Conservation (phyloP, 1,140 invertebrate genomes). For the Zaprionus tsacasi region DNA sequence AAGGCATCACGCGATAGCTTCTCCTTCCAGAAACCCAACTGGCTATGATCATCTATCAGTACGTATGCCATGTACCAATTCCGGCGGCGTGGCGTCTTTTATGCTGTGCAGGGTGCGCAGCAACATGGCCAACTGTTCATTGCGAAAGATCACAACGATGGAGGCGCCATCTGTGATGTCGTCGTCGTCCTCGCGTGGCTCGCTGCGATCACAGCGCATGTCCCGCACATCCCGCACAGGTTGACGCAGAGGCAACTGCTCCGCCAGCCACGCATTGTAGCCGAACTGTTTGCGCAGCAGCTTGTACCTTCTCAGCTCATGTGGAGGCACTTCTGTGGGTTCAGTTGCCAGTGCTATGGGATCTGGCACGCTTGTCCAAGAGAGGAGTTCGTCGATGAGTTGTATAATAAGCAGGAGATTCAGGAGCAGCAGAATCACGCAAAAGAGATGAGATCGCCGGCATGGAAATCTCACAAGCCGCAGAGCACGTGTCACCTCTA, state of each 20-base stretch:
- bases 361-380: background rate
- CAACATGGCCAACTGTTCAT: slow-evolving; percentile 94
- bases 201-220: slow-evolving; percentile 11
- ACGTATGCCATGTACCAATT: slow-evolving; percentile 94
- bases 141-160: slow-evolving; percentile 96
- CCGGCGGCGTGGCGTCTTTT: slow-evolving; percentile 83
- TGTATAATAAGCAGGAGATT: no score
- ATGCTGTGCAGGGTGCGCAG: slow-evolving; percentile 93
- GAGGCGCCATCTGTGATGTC: background rate
- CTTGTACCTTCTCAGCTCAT: background rate
- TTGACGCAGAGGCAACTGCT: background rate
- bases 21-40: slow-evolving; percentile 81
- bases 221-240: slow-evolving; percentile 18
- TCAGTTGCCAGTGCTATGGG: rapidly evolving
- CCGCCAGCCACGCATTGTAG: slow-evolving; percentile 1
- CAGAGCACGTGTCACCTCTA: background rate
- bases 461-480: background rate
- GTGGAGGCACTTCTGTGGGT: background rate
- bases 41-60: slow-evolving; percentile 94
- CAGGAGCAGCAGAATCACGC: no score
- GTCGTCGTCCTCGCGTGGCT: no score
- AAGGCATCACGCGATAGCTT: slow-evolving; percentile 85
- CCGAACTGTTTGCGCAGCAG: background rate
- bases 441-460: no score
- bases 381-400: no score